phyloP scores from a whole-genome alignment of 2,888 invertebrate species.

The Lumbricus terrestris region DNA sequence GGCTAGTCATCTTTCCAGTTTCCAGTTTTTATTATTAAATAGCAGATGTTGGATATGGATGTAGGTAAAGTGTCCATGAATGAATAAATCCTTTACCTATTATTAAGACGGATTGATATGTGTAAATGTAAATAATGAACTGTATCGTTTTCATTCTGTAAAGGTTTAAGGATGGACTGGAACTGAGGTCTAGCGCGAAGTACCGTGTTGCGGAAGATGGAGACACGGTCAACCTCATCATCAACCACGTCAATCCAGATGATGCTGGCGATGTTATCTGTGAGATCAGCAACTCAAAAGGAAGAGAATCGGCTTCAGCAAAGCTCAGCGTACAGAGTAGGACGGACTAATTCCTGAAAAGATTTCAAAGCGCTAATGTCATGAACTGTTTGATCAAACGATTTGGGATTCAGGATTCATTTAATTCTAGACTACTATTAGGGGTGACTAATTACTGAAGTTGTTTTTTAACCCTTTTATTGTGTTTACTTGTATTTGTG shows the following conservation, averaged over 20 bases:
- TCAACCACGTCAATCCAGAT: conserved; percentile 81
- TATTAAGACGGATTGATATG: no score
- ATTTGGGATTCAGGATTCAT: neutral
- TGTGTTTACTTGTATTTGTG: no score
- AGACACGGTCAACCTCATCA: conserved; percentile 79
- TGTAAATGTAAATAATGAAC: neutral
- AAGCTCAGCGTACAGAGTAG: conserved; percentile 48
- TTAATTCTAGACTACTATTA: neutral
- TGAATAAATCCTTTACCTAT: no score
- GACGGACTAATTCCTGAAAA: conserved; percentile 14
- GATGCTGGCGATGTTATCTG: conserved; percentile 96
- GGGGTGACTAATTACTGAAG: neutral
- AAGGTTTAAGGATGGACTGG: conserved; percentile 48
- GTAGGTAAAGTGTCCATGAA: no score
- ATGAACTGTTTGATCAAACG: neutral
- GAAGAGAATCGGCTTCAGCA: conserved; percentile 84
- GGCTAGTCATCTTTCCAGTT: neutral
- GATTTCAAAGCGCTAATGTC: neutral
- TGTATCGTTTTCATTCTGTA: neutral
- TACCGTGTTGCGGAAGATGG: conserved; percentile 68
- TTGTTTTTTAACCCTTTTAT: neutral
- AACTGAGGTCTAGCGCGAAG: conserved; percentile 62
- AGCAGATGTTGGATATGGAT: neutral
- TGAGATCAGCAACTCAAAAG: conserved; percentile 88
- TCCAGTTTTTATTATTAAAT: neutral